Evolutionary conservation across 2,797 vertebrate species (phyloP), one percentile per base, ranked within the genome.

Genomic region (Crocidura indochinensis): DNA sequence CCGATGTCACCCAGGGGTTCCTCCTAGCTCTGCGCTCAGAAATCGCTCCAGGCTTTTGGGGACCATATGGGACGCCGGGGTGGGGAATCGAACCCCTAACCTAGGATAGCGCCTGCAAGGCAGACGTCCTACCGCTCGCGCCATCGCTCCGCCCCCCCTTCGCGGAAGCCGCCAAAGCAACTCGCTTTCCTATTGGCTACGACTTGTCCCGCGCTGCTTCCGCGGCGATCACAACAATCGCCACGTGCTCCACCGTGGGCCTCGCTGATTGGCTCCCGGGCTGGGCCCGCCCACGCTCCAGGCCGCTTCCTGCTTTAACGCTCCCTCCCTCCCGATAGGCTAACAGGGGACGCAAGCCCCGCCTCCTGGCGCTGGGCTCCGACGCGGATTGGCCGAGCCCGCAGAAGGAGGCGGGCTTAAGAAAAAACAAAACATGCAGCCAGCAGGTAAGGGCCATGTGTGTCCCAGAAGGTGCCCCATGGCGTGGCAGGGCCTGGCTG

Each of bases 401-500:
- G 0, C 0, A 27, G 19, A 27, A 15, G 0, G 14, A 19, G 92
- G 87, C 93, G 93, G 96, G 75, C 27, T 53, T 8, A 2, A 2
- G 2, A 1, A 3, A 26, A 27, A 0, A 46, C 78, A 94, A 79
- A 85, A 94, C 38, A 74, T n/a, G n/a, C 10, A 1, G 2, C 51
- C 67, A 0, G 73, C 14, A 0, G 1, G 53, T 3, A 1, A 38
- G 0, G 0, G 8, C 64, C 56, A 5, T 53, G 65, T 47, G 31
- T 24, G 72, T 47, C 3, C 5, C 31, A 9, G 80, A 56, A 75
- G 72, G 86, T 27, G 89, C 90, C 3, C 90, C 3, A 97, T 96
- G 96, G 97, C 97, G 8, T 96, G 97, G 83, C 97, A 90, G 91
- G 97, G 97, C 9, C 77, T 98, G 79, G 89, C 95, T 27, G 92